Percentiles rank a stretch among this genome's conserved stretches.
Evolutionary conservation across 2,888 invertebrate genomes (phyloP).

Genomic region (Dyspetes luteomarginatus): DNA sequence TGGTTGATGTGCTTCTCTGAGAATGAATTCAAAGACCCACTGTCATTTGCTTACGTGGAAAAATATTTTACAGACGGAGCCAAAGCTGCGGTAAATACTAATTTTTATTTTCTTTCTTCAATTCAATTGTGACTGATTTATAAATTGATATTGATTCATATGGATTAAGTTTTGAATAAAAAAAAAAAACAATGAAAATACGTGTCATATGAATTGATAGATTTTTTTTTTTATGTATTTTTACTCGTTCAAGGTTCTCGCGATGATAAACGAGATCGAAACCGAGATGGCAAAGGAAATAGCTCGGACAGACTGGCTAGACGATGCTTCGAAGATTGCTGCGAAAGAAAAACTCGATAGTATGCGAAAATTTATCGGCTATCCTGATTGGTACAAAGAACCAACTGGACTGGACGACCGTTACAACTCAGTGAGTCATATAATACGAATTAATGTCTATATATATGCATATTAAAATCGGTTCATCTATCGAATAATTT

Average conservation of each 20-base stretch:
- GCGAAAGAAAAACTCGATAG: constrained; percentile 51
- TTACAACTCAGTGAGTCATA: constrained; percentile 34
- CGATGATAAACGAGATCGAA: constrained; percentile 46
- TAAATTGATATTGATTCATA: background rate
- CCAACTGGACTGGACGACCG: constrained; percentile 27
- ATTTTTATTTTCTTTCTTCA: background rate
- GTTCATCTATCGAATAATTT: too few species aligned
- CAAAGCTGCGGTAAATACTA: background rate
- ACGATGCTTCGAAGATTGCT: constrained; percentile 38
- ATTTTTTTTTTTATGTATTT: background rate
- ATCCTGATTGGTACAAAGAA: constrained; percentile 61
- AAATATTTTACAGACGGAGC: constrained; percentile 4
- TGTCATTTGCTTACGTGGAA: background rate
- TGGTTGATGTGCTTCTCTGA: background rate
- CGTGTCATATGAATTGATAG: too few species aligned
- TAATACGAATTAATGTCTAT: too few species aligned
- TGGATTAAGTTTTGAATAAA: background rate
- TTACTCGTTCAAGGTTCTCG: constrained; percentile 13
- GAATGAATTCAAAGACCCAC: background rate
- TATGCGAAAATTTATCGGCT: constrained; percentile 61
- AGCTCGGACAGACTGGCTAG: constrained; percentile 48
- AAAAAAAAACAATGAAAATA: too few species aligned
- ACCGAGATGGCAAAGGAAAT: constrained; percentile 45
- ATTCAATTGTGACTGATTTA: background rate
- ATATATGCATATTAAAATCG: too few species aligned